Percentiles rank a stretch among this genome's conserved stretches.
phyloP scores from a whole-genome alignment of 2,888 invertebrate genomes.

The Polia nebulosa region DNA sequence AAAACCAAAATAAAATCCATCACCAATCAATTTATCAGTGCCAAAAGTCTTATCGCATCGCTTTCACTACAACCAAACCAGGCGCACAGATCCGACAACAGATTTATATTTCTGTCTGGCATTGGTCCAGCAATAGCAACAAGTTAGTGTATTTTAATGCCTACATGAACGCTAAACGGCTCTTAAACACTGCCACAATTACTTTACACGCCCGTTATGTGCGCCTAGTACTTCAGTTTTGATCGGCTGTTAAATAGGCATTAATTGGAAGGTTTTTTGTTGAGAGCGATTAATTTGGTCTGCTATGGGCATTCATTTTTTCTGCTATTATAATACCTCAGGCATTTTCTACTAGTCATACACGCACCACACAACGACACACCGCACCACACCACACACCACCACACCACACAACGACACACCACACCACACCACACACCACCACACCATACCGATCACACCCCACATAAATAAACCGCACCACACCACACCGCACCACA shows the following conservation, averaged over 20 bases:
- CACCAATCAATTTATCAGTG: background rate
- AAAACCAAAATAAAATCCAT: conserved; percentile 1
- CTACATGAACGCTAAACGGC: conserved; percentile 60
- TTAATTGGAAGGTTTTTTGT: conserved; percentile 8
- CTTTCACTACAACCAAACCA: conserved; percentile 41
- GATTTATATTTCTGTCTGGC: conserved; percentile 66
- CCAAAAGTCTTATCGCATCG: conserved; percentile 35
- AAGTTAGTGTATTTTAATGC: conserved; percentile 68
- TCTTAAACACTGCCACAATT: conserved; percentile 62
- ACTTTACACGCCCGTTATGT: conserved; percentile 53
- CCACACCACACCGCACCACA: no score
- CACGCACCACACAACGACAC: no score
- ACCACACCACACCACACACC: no score
- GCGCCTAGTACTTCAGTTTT: conserved; percentile 34
- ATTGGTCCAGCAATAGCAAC: conserved; percentile 66
- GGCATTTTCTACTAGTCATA: no score
- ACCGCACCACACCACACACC: no score
- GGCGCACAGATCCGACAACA: conserved; percentile 49
- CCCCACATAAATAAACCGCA: no score
- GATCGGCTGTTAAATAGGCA: conserved; percentile 26
- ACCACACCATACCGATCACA: no score
- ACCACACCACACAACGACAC: no score
- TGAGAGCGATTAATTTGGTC: no score
- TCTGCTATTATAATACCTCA: no score
- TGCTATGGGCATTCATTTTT: background rate